phyloP scores from a whole-genome alignment of 2,888 invertebrate genomes.

The Corythucha ciliata region DNA sequence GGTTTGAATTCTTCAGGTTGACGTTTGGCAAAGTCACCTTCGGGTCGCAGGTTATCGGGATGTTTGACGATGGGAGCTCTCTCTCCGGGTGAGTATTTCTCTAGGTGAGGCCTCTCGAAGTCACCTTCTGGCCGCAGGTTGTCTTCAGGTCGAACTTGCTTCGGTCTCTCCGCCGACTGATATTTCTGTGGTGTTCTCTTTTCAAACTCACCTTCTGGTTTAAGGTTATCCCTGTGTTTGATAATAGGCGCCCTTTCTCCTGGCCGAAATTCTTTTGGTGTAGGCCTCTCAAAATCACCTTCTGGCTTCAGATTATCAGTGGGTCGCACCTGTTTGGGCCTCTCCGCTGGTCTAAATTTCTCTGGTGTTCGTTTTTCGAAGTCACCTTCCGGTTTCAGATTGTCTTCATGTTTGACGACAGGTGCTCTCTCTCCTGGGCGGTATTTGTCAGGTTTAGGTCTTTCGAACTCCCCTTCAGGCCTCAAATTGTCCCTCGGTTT shows the following conservation, averaged over 20 bases:
- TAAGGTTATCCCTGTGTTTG: conserved; percentile 39
- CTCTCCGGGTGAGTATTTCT: conserved; percentile 42
- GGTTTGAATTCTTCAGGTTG: conserved; percentile 42
- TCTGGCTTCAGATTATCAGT: conserved; percentile 44
- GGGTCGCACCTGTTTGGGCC: conserved; percentile 42
- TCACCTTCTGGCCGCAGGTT: conserved; percentile 39
- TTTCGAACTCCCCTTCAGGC: conserved; percentile 44
- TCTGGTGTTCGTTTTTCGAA: conserved; percentile 41
- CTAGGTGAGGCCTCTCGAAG: conserved; percentile 37
- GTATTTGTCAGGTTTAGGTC: conserved; percentile 40
- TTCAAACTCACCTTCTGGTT: conserved; percentile 43
- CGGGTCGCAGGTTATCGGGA: conserved; percentile 38
- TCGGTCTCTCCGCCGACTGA: conserved; percentile 38
- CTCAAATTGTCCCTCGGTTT: conserved; percentile 47
- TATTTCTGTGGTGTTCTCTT: conserved; percentile 40
- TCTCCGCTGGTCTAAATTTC: conserved; percentile 40
- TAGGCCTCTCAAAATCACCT: conserved; percentile 40
- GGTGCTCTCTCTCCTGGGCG: conserved; percentile 47
- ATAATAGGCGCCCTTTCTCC: conserved; percentile 39
- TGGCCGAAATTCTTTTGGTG: conserved; percentile 40
- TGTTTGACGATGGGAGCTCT: conserved; percentile 36
- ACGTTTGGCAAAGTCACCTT: conserved; percentile 43
- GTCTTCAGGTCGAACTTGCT: conserved; percentile 41
- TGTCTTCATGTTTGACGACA: conserved; percentile 44
- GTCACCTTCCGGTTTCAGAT: conserved; percentile 41